phyloP scores from a whole-genome alignment of 2,113 vertebrate genomes.

The Coregonus clupeaformis region DNA sequence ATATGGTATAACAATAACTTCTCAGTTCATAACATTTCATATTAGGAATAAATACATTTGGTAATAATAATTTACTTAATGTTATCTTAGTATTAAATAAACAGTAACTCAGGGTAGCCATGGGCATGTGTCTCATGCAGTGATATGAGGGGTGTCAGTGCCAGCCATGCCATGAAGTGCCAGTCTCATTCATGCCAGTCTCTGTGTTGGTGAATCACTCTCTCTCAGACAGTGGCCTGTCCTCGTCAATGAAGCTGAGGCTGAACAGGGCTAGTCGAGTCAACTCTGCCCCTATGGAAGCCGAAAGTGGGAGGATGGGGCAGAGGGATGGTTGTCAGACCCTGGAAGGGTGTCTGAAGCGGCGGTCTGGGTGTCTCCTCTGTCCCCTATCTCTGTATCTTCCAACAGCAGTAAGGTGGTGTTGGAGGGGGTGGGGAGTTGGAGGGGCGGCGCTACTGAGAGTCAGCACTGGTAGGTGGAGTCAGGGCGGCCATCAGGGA shows the following conservation, averaged over 20 bases:
- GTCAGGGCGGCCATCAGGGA: slow-evolving; percentile 50
- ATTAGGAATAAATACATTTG: background rate
- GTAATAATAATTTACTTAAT: background rate
- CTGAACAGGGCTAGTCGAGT: slow-evolving; percentile 24
- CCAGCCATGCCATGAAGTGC: background rate
- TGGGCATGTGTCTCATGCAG: slow-evolving; percentile 49
- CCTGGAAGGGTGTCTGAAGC: background rate
- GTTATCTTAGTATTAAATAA: slow-evolving; percentile 10
- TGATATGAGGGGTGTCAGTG: slow-evolving; percentile 40
- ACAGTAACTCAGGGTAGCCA: slow-evolving; percentile 10
- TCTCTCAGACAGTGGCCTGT: slow-evolving; percentile 58
- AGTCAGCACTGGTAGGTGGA: slow-evolving; percentile 58
- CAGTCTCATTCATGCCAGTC: slow-evolving; percentile 6
- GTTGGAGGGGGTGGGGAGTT: slow-evolving; percentile 36
- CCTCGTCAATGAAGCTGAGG: slow-evolving; percentile 77
- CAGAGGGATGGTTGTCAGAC: slow-evolving; percentile 39
- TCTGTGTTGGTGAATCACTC: background rate
- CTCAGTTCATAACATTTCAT: slow-evolving; percentile 7
- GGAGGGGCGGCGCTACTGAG: slow-evolving; percentile 40
- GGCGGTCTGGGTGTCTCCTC: too few relatives aligned
- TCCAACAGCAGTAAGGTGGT: slow-evolving; percentile 21
- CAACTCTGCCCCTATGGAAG: slow-evolving; percentile 20
- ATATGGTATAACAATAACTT: slow-evolving; percentile 7
- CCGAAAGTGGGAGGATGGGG: slow-evolving; percentile 36
- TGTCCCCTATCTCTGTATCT: slow-evolving; percentile 13